A percentile compares a stretch with the other conserved stretches of the same genome.
Evolutionary conservation across 2,113 vertebrate genomes (phyloP).

Genomic region (Coptodon rendalli): DNA sequence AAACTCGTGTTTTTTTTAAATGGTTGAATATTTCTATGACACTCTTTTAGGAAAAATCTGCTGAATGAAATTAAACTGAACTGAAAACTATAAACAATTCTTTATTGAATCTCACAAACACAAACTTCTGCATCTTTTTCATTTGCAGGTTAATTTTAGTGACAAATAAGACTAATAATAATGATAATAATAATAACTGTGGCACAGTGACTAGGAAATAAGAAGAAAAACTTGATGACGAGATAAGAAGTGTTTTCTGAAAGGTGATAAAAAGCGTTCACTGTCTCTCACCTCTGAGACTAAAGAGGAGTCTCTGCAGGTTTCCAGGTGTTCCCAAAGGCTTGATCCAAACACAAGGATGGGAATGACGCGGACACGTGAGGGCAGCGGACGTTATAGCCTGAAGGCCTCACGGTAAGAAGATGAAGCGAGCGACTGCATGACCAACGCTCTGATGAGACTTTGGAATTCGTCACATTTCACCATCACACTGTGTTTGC

Average conservation of each 20-base stretch:
- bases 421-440: not conserved
- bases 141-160: not conserved
- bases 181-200: rapidly evolving
- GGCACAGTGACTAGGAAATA: not conserved
- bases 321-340: not conserved
- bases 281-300: not conserved
- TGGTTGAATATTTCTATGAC: not conserved
- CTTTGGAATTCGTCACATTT: not conserved
- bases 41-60: not conserved
- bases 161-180: not conserved
- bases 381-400: not conserved
- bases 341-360: not conserved
- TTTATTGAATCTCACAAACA: not conserved
- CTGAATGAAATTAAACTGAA: not conserved
- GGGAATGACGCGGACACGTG: not conserved
- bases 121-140: not conserved
- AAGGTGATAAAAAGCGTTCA: not conserved
- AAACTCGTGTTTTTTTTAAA: not conserved
- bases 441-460: not conserved
- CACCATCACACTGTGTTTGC: not conserved
- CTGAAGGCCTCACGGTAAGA: not conserved
- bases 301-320: not conserved
- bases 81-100: not conserved
- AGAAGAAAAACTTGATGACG: not conserved
- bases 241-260: not conserved